phyloP scores from a whole-genome alignment of 2,888 invertebrate genomes.

The Leucoma salicis region DNA sequence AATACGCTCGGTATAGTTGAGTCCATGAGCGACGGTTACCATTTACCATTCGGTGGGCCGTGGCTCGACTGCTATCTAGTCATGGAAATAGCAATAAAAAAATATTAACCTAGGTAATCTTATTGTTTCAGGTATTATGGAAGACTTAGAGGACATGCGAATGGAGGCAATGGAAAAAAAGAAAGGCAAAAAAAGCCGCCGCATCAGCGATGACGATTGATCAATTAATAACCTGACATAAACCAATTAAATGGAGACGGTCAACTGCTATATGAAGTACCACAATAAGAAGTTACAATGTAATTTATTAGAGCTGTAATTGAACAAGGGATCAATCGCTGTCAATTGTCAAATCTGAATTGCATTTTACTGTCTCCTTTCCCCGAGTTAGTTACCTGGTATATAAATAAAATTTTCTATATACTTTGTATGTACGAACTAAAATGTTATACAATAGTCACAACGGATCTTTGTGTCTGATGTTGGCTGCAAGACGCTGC shows the following conservation, averaged over 20 bases:
- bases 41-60: too few relatives aligned
- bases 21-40: too few relatives aligned
- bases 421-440: slow-evolving; percentile 1
- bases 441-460: too few relatives aligned
- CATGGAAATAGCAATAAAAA: too few relatives aligned
- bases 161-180: slow-evolving; percentile 91
- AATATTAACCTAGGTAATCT: too few relatives aligned
- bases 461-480: too few relatives aligned
- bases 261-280: neutral
- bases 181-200: slow-evolving; percentile 81
- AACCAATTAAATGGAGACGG: slow-evolving; percentile 2
- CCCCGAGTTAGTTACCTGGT: neutral
- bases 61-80: too few relatives aligned
- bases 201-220: slow-evolving; percentile 56
- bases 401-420: neutral
- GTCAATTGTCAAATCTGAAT: neutral
- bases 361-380: neutral
- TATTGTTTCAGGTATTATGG: slow-evolving; percentile 86
- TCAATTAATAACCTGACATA: slow-evolving; percentile 4
- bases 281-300: neutral
- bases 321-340: neutral
- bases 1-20: too few relatives aligned
- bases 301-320: neutral
- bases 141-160: slow-evolving; percentile 95
- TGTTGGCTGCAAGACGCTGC: too few relatives aligned